A percentile compares a stretch with the other conserved stretches of the same genome.
Evolutionary conservation across 23 tunicate species (phyloP).

Genomic region (Halocynthia aurantium): DNA sequence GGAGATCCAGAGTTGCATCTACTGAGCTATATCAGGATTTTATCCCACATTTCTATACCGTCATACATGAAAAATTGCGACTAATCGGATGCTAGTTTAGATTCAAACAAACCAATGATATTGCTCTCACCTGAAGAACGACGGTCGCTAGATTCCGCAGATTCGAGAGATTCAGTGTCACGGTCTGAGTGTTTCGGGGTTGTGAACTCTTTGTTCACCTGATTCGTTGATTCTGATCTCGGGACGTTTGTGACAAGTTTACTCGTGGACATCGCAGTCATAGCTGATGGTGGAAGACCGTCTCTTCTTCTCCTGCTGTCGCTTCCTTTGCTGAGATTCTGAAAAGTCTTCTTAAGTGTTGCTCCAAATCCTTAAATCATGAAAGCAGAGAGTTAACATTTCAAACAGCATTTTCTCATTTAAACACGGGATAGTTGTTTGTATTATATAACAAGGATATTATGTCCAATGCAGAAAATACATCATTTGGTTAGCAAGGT

Average conservation of each 20-base stretch:
- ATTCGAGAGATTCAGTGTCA: slow-evolving; percentile 24
- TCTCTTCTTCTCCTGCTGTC: slow-evolving; percentile 52
- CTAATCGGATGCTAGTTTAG: too few species aligned
- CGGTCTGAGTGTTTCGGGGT: slow-evolving; percentile 15
- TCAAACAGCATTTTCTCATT: neutral
- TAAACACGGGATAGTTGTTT: too few species aligned
- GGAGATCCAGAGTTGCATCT: too few species aligned
- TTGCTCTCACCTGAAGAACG: too few species aligned
- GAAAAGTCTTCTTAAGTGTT: slow-evolving; percentile 76
- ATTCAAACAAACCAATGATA: too few species aligned
- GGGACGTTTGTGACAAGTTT: slow-evolving; percentile 19
- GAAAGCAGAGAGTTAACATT: neutral
- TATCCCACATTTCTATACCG: too few species aligned
- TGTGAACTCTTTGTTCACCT: slow-evolving; percentile 14
- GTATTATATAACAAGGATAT: too few species aligned
- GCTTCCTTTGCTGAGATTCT: slow-evolving; percentile 56
- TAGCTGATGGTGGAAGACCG: slow-evolving; percentile 37
- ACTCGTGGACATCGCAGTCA: slow-evolving; percentile 9
- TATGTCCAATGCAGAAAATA: too few species aligned
- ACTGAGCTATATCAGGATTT: too few species aligned
- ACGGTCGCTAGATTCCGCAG: neutral
- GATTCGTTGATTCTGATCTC: slow-evolving; percentile 22
- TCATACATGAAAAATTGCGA: too few species aligned
- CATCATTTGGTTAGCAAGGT: too few species aligned
- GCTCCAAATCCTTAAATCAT: slow-evolving; percentile 69